Evolutionary conservation across 1,140 invertebrate species (phyloP).

Genomic region (Drosophila kikkawai): DNA sequence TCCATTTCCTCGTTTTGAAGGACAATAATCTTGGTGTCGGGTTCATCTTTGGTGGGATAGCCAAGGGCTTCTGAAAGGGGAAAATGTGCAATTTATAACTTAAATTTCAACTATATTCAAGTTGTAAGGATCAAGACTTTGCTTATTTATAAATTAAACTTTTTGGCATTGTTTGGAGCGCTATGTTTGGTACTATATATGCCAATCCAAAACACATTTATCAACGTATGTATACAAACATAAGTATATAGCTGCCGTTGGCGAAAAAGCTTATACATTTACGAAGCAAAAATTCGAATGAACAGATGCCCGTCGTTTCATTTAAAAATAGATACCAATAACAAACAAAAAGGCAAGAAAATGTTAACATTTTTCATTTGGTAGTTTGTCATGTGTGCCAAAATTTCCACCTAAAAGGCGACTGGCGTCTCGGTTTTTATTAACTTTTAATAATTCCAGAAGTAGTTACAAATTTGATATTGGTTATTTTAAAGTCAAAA

Average conservation of each 20-base stretch:
- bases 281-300: constrained; percentile 37
- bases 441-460: constrained; percentile 3
- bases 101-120: too few relatives aligned
- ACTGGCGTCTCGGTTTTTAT: neutral
- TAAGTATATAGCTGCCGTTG: constrained; percentile 22
- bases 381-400: constrained; percentile 37
- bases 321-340: constrained; percentile 57
- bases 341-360: constrained; percentile 44
- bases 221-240: constrained; percentile 9
- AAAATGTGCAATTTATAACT: neutral
- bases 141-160: neutral
- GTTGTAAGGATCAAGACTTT: neutral
- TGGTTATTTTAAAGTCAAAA: too few relatives aligned
- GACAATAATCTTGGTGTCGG: constrained; percentile 51
- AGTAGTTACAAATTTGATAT: neutral
- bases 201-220: constrained; percentile 39
- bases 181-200: constrained; percentile 12
- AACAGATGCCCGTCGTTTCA: constrained; percentile 44
- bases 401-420: constrained; percentile 14
- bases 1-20: constrained; percentile 60
- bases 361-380: constrained; percentile 33
- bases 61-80: constrained; percentile 29
- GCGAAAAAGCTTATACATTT: constrained; percentile 45
- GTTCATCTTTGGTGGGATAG: constrained; percentile 44
- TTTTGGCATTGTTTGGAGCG: constrained; percentile 15